Base-by-base conservation (phyloP, 2,797 vertebrate species). In the Sebastes hubbsi region DNA sequence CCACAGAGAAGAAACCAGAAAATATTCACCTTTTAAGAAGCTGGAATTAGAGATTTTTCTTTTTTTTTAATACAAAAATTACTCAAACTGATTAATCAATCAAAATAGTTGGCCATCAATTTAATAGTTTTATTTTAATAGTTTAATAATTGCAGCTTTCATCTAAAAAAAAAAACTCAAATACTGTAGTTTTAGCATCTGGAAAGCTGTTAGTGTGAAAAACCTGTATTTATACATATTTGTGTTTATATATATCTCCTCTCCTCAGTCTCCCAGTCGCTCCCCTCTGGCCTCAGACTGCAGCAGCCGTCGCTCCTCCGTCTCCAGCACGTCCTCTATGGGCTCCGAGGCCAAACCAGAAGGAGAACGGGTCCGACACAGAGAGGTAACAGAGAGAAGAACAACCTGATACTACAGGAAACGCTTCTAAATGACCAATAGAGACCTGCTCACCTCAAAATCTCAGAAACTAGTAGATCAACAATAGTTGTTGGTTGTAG, bases 291-390 rank as follows among this genome's bases (percentile, higher is more conserved):
- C 77, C 18, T 96, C 96, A 20, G 96, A 97, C 81, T 95, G 95
- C 88, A 95, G 96, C 93, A 98, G 97, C 90, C 96, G 96, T 11
- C 94, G 94, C 14, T 97, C 97, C 4, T 98, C 97, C 7, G 36
- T 95, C 77, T 97, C 97, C 84, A 98, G 97, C 91, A 92, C 95
- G 3, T 98, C 97, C 7, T 98, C 97, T 1, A 13, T 92, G 64
- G 92, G 93, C 6, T 87, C 88, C 0, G 95, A 97, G 78, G 75
- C 68, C 69, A 95, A 88, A 80, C 95, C 93, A 3, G 97, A 98
- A 55, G 92, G 89, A 8, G 87, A 95, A 5, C 93, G 93, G 59
- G 93, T 92, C 42, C 95, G 86, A 71, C 96, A 95, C 64, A 94
- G 97, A 93, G 97, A 99, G 97, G 98, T 99, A 76, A 54, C 46